Base-by-base conservation (phyloP, 1,140 invertebrate genomes). In the Drosophila paulistorum region DNA sequence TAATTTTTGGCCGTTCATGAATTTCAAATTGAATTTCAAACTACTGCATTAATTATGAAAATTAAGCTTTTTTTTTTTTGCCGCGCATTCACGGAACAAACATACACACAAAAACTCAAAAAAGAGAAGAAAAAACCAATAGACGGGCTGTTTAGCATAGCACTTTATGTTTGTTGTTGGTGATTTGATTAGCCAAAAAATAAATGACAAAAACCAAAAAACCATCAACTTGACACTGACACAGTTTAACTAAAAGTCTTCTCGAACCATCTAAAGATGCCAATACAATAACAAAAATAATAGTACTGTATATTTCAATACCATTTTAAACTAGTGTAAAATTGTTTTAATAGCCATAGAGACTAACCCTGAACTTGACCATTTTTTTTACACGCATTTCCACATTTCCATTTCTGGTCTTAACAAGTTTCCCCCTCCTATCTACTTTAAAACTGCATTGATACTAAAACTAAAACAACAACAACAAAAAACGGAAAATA, bases 321-420 rank as follows among this genome's bases (percentile, higher is more conserved):
- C 30, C 5, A 30, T 30, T 30, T 30, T 30, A 7, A 65, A 59
- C 33, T 61, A 61, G 37, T 42, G 7, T 13, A 13, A 10, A 39
- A 39, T 39, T 13, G 37, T 1, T 30, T 39, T 11, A 30, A 63
- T 61, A 37, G 17, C 14, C 42, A 45, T 30, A 30, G 30, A 30
- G 30, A 11, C 10, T 58, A n/a, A 70, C 84, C 74, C 62, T 87
- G 84, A 87, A 87, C 84, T 87, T 80, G 77, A 77, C 66, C 64
- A 68, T 33, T 59, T 39, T 33, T 59, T 20, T 51, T 20, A 39
- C 37, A 37, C 39, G 14, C 35, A 39, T 37, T 59, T 59, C 35
- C 57, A 51, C 45, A 51, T 51, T 51, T 51, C 45, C 45, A 51
- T 51, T 51, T 51, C 17, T 51, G 45, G 45, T 10, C 33, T 59